Conservation (phyloP, 1,140 invertebrate species). For the Latrodectus geometricus region DNA sequence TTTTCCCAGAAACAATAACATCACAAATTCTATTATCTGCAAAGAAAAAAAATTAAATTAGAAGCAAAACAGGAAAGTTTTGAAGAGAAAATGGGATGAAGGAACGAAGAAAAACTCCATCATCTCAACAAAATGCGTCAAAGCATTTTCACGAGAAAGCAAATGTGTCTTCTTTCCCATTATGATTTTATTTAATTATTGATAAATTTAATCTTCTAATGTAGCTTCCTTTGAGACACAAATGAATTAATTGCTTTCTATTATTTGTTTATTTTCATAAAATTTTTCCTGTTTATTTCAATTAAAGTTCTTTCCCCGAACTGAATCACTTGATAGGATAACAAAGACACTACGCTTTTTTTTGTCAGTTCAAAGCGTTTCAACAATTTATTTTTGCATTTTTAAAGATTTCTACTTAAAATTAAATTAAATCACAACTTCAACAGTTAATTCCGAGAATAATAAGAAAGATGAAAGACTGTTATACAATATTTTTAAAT, state of each 20-base stretch:
- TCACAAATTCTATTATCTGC: too few species aligned
- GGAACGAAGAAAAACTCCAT: not conserved
- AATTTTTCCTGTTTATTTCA: not conserved
- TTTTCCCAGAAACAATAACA: not conserved
- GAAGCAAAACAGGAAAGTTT: not conserved
- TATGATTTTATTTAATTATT: slow-evolving; percentile 34
- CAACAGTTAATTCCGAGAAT: too few species aligned
- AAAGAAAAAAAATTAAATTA: slow-evolving; percentile 20
- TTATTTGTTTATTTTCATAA: not conserved
- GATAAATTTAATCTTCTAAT: slow-evolving; percentile 5
- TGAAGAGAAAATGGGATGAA: not conserved
- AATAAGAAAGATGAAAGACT: too few species aligned
- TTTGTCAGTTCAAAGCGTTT: too few species aligned
- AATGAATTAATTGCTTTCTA: not conserved
- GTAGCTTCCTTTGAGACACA: not conserved
- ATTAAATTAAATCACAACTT: too few species aligned
- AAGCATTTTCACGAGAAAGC: slow-evolving; percentile 2
- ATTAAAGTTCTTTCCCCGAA: not conserved
- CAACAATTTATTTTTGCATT: too few species aligned
- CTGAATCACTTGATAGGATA: too few species aligned
- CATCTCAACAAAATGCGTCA: not conserved
- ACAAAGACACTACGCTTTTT: too few species aligned
- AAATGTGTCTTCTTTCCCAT: slow-evolving; percentile 5
- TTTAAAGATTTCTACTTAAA: too few species aligned
- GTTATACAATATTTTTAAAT: too few species aligned